Conservation (phyloP, 2,113 vertebrate genomes). For the western clawed frog (Xenopus tropicalis) region UCB_Xtro_10.0 CM004443.2:18354001-18354500, state of each 20-base stretch:
- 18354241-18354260: constrained; percentile 32
- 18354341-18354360: constrained; percentile 49
- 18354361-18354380: constrained; percentile 56
- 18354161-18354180: too few species aligned
- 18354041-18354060: too few species aligned
- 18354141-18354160: too few species aligned
- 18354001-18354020: too few species aligned
- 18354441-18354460: constrained; percentile 54
- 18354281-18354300: constrained; percentile 13
- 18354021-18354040: too few species aligned
- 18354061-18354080: too few species aligned
- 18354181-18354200: too few species aligned
- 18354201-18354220: not conserved
- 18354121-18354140: too few species aligned
- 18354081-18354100: too few species aligned
- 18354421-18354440: constrained; percentile 57
- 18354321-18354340: constrained; percentile 30
- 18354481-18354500: constrained; percentile 58
- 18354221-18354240: constrained; percentile 3
- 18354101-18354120: too few species aligned
- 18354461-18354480: constrained; percentile 64
- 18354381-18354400: constrained; percentile 55
- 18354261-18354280: constrained; percentile 4
- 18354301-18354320: not conserved
- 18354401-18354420: constrained; percentile 54